phyloP scores from a whole-genome alignment of 2,888 invertebrate species.

The Campoplex capitator region DNA sequence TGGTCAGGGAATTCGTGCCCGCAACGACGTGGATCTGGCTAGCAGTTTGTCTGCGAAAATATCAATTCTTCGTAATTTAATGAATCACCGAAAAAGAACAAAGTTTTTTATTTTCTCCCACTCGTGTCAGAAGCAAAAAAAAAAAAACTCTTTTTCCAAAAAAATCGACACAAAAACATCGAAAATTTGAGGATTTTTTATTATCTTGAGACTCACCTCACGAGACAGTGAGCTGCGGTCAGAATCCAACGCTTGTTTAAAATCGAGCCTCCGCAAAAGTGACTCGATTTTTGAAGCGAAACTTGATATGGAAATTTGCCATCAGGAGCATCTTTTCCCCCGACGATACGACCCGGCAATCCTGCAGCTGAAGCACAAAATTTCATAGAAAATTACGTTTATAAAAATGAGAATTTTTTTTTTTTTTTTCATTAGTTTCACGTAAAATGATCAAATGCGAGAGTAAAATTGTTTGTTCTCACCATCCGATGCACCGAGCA shows the following conservation, averaged over 20 bases:
- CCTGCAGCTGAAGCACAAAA: constrained; percentile 3
- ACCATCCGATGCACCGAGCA: constrained; percentile 33
- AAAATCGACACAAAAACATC: no score
- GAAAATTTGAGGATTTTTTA: neutral
- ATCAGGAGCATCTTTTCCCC: constrained; percentile 54
- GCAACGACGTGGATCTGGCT: constrained; percentile 63
- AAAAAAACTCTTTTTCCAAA: neutral
- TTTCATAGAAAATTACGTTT: neutral
- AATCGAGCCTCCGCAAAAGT: constrained; percentile 72
- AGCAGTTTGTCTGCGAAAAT: constrained; percentile 56
- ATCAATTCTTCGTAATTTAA: neutral
- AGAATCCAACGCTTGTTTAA: constrained; percentile 85
- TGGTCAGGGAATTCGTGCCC: constrained; percentile 69
- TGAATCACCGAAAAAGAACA: neutral
- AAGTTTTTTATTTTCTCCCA: constrained; percentile 77
- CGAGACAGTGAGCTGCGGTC: constrained; percentile 86
- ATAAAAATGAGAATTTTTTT: no score
- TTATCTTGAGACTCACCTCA: constrained; percentile 80
- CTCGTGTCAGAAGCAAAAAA: constrained; percentile 83
- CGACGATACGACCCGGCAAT: constrained; percentile 41
- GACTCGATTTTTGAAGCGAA: constrained; percentile 25
- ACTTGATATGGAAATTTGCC: constrained; percentile 59
- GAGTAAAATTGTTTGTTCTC: neutral
- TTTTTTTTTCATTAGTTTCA: no score
- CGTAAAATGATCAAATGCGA: neutral